Percentiles rank a stretch among this genome's conserved stretches.
Conservation (phyloP, 2,888 invertebrate genomes). For the Drosophila stalkeri region DNA sequence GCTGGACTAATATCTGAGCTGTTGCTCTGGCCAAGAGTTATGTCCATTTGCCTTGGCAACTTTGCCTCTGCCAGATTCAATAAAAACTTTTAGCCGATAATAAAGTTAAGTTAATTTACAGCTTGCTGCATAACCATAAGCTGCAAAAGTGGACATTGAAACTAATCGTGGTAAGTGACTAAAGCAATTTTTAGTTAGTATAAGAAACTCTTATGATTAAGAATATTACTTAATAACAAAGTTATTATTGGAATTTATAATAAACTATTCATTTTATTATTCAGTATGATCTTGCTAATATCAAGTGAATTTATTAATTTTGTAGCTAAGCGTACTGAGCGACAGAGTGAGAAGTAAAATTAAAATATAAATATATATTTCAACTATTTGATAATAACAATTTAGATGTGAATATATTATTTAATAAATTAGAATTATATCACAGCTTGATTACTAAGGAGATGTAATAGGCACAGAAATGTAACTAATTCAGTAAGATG, state of each 20-base stretch:
- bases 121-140: constrained; percentile 20
- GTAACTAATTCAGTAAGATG: no score
- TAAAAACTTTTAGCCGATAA: constrained; percentile 25
- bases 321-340: no score
- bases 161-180: neutral
- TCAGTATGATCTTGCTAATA: neutral
- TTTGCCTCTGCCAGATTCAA: constrained; percentile 22
- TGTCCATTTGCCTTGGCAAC: neutral
- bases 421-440: no score
- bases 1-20: constrained; percentile 52
- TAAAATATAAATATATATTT: no score
- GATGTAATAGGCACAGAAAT: no score
- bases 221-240: neutral
- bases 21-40: constrained; percentile 3
- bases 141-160: constrained; percentile 14
- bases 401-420: no score
- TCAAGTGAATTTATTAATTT: no score
- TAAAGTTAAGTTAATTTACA: constrained; percentile 13
- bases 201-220: neutral
- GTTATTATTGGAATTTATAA: neutral
- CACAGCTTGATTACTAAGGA: no score
- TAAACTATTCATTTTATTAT: neutral
- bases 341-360: no score
- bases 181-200: neutral
- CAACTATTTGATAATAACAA: no score